Conservation (phyloP, 2,888 invertebrate species). For the Bruchidius siliquastri region DNA sequence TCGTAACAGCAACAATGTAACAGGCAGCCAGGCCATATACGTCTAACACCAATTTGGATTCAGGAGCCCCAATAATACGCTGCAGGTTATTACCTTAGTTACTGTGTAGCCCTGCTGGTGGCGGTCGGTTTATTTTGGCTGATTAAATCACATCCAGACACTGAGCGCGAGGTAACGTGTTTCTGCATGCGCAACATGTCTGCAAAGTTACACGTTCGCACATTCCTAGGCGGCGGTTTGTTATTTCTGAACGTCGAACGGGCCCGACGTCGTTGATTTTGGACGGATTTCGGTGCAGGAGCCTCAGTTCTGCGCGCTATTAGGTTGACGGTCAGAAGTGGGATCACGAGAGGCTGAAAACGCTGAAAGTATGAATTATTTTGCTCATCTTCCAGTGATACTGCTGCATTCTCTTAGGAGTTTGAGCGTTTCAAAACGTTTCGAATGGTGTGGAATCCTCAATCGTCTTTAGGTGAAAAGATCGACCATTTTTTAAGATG, state of each 20-base stretch:
- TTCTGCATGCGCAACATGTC: not conserved
- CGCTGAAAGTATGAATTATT: too few relatives aligned
- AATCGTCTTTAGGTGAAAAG: too few relatives aligned
- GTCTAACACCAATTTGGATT: slow-evolving; percentile 13
- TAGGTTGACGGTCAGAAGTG: too few relatives aligned
- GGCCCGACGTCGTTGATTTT: slow-evolving; percentile 2
- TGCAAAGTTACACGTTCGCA: not conserved
- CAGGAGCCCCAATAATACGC: slow-evolving; percentile 15
- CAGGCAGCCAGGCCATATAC: slow-evolving; percentile 10
- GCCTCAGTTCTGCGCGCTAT: too few relatives aligned
- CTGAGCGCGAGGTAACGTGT: not conserved
- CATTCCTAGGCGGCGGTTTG: not conserved
- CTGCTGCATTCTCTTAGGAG: too few relatives aligned
- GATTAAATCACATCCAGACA: slow-evolving; percentile 18
- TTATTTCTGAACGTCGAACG: not conserved
- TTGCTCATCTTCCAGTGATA: too few relatives aligned
- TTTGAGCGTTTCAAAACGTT: too few relatives aligned
- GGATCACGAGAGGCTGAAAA: too few relatives aligned
- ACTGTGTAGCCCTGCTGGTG: slow-evolving; percentile 6
- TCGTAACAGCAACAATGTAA: slow-evolving; percentile 11
- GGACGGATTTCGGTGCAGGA: too few relatives aligned
- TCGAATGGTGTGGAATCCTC: too few relatives aligned
- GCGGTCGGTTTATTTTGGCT: slow-evolving; percentile 14
- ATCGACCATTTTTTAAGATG: too few relatives aligned
- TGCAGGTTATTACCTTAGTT: slow-evolving; percentile 15